Percentiles rank a stretch among this genome's conserved stretches.
Conservation (phyloP, 2,888 invertebrate genomes). For the Platerodrilus igneus region DNA sequence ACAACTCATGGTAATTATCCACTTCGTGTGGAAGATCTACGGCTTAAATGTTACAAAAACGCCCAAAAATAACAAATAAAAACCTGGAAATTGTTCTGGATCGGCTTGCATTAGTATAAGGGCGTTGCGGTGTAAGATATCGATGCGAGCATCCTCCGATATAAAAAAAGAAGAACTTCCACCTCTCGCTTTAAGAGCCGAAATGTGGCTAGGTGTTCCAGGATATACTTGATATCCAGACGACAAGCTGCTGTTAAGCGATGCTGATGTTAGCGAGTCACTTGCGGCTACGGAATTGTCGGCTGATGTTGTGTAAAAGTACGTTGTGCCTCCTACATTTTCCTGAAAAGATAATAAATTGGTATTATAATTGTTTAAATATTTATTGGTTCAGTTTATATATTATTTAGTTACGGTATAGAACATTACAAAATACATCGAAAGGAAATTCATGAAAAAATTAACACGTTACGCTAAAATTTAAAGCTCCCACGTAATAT, state of each 20-base stretch:
- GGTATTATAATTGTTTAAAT: no score
- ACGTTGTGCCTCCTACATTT: conserved; percentile 91
- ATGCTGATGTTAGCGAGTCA: conserved; percentile 43
- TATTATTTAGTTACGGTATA: no score
- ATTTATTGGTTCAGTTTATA: no score
- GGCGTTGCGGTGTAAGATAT: conserved; percentile 71
- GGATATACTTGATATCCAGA: conserved; percentile 60
- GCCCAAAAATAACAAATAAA: conserved; percentile 2
- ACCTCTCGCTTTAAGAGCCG: conserved; percentile 51
- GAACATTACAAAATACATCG: no score
- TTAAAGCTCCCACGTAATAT: no score
- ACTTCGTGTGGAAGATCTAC: conserved; percentile 80
- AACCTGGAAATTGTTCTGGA: conserved; percentile 55
- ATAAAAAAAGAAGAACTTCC: conserved; percentile 69
- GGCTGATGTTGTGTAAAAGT: conserved; percentile 74
- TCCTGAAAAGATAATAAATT: conserved; percentile 63
- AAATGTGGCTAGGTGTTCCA: conserved; percentile 59
- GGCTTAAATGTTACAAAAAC: conserved; percentile 4
- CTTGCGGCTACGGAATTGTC: conserved; percentile 47
- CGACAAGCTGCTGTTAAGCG: conserved; percentile 35
- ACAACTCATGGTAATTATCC: conserved; percentile 84
- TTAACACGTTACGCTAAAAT: no score
- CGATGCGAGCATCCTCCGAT: conserved; percentile 76
- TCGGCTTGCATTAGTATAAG: conserved; percentile 73
- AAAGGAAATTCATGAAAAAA: no score